These are phyloP conservation scores for Lamellibrachia columna DNA, from an alignment of 2,888 invertebrate genomes.

Conservation along the genomic window DNA sequence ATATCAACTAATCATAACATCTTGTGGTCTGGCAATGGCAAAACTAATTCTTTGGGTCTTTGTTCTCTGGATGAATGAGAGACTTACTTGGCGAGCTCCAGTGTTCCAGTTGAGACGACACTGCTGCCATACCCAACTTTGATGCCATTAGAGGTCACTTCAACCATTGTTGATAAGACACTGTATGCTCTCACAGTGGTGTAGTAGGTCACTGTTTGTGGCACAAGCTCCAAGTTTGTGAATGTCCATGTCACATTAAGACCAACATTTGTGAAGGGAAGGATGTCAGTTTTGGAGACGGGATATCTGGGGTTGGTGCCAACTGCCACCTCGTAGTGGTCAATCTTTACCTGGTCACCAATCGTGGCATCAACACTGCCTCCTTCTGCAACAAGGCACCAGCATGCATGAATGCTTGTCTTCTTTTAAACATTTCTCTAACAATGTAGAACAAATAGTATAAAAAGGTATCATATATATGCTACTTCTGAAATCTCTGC, in stretches of 20 bases:
- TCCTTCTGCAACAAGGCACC: not conserved
- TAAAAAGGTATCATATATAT: too few species aligned
- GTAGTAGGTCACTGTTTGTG: conserved; percentile 45
- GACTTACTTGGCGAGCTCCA: not conserved
- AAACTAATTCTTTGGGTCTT: too few species aligned
- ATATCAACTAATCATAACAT: too few species aligned
- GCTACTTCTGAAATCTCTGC: too few species aligned
- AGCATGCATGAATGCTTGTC: too few species aligned
- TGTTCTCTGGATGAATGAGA: too few species aligned
- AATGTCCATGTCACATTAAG: conserved; percentile 46
- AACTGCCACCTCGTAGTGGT: conserved; percentile 47
- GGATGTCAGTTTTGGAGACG: conserved; percentile 45
- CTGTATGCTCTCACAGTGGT: conserved; percentile 49
- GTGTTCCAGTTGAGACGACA: not conserved
- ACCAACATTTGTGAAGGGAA: conserved; percentile 48
- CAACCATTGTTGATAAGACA: conserved; percentile 39
- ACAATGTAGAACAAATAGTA: too few species aligned
- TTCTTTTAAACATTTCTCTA: too few species aligned
- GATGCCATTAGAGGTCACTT: conserved; percentile 49
- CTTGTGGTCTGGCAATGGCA: too few species aligned
- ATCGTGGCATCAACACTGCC: conserved; percentile 25
- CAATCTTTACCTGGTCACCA: conserved; percentile 41
- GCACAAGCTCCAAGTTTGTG: conserved; percentile 42
- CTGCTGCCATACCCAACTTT: conserved; percentile 38
- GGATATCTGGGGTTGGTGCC: conserved; percentile 49